Conservation (phyloP, 1,140 invertebrate genomes). For the Scaptomyza hsui region DNA sequence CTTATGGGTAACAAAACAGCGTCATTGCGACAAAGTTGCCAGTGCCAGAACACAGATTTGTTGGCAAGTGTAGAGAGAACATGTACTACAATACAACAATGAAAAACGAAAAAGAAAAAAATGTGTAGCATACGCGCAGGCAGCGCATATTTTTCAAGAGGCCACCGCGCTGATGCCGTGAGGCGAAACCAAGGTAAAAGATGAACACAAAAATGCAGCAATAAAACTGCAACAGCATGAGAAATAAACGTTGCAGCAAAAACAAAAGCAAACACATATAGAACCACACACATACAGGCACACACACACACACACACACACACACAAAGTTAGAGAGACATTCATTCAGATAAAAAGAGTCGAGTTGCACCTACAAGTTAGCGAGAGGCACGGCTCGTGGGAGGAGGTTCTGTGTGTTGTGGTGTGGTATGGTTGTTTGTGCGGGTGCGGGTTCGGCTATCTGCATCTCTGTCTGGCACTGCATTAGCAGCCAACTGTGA, state of each 20-base stretch:
- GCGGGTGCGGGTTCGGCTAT: slow-evolving; percentile 14
- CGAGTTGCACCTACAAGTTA: slow-evolving; percentile 54
- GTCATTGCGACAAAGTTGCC: slow-evolving; percentile 37
- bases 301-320: slow-evolving; percentile 10
- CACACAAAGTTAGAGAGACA: slow-evolving; percentile 33
- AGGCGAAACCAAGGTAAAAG: slow-evolving; percentile 38
- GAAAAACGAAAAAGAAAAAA: slow-evolving; percentile 42
- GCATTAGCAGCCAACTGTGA: slow-evolving; percentile 78
- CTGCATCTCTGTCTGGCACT: slow-evolving; percentile 55
- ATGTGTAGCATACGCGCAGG: slow-evolving; percentile 68
- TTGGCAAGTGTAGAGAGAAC: slow-evolving; percentile 47
- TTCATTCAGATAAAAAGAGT: slow-evolving; percentile 78
- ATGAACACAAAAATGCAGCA: slow-evolving; percentile 59
- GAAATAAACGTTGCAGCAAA: slow-evolving; percentile 43
- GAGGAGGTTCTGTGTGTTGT: background rate
- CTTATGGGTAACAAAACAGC: slow-evolving; percentile 3
- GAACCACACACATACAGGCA: slow-evolving; percentile 18
- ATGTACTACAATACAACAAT: background rate
- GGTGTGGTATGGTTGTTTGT: background rate
- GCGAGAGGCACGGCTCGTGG: background rate
- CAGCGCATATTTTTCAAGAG: slow-evolving; percentile 34
- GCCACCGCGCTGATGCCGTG: slow-evolving; percentile 17
- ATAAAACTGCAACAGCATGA: slow-evolving; percentile 35
- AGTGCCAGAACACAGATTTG: slow-evolving; percentile 32
- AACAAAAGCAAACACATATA: slow-evolving; percentile 44